Percentiles rank a stretch among this genome's conserved stretches.
phyloP scores from a whole-genome alignment of 2,113 vertebrate species.

The Mobula birostris region DNA sequence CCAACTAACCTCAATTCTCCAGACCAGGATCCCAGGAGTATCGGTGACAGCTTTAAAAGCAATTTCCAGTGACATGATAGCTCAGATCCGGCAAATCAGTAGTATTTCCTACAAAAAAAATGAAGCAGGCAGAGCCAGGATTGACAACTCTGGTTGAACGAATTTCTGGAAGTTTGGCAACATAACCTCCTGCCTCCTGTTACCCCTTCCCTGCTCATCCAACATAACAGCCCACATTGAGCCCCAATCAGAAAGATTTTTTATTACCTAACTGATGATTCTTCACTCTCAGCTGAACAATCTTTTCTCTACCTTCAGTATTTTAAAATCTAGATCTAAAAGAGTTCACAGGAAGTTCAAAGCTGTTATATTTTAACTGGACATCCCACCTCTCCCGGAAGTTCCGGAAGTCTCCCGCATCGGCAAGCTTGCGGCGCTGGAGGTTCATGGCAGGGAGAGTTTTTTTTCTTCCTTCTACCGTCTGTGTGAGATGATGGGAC shows the following conservation, averaged over 20 bases:
- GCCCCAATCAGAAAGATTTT: not conserved
- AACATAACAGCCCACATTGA: not conserved
- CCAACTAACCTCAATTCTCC: conserved; percentile 73
- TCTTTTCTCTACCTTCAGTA: not conserved
- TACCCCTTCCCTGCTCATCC: not conserved
- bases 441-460: too few relatives aligned
- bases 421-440: too few relatives aligned
- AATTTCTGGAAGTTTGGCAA: not conserved
- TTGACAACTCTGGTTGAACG: not conserved
- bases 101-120: not conserved
- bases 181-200: not conserved
- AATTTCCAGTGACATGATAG: conserved; percentile 49
- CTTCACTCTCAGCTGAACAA: not conserved
- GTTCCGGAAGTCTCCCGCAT: too few relatives aligned
- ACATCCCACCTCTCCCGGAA: too few relatives aligned
- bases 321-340: not conserved
- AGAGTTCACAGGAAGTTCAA: not conserved
- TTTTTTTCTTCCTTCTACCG: too few relatives aligned
- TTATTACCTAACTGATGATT: not conserved
- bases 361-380: not conserved
- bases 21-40: conserved; percentile 66
- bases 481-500: too few relatives aligned
- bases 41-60: conserved; percentile 69
- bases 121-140: not conserved
- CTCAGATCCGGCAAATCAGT: conserved; percentile 38